Base-by-base conservation (phyloP, 2,113 vertebrate genomes). In the Bagarius yarrelli region DNA sequence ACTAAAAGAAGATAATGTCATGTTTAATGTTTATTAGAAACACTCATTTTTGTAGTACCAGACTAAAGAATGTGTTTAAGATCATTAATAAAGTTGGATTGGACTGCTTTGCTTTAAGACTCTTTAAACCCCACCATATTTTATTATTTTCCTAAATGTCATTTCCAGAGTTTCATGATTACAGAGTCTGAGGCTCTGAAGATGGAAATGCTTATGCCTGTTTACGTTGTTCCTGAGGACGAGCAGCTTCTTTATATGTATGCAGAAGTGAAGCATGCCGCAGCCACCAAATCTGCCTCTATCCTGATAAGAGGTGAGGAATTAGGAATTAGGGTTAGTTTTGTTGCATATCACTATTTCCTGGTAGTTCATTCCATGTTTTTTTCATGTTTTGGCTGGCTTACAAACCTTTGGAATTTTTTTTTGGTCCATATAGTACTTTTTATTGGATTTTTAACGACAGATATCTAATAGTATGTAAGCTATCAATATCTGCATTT, bases 161-260 rank as follows among this genome's bases (percentile, higher is more conserved):
- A 5, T 55, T 69, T 59, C 53, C 83, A 94, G 93, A 80, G 88
- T 75, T 94, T 95, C 83, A 92, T 92, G 93, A 82, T 87, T 83
- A 87, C 86, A 56, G 94, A 95, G 85, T 84, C 84, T 0, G 85
- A 91, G 52, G 87, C 86, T 25, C 77, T 95, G 55, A 80, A 79
- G 70, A 90, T 82, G 52, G 89, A 91, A 69, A 91, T 88, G 0
- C 85, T 92, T 30, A 91, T 92, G 81, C 93, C 93, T 0, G 88
- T 93, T 36, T 94, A 94, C 32, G 91, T 93, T 44, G 89, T 79
- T 1, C 87, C 81, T 5, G 94, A 95, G 78, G 91, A 94, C 16
- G 89, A 92, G 8, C 91, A 93, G 79, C 87, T 95, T 30, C 89
- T 94, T n/a, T 88, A 57, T 76, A 93, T 95, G 92, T 94, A 94